phyloP scores from a whole-genome alignment of 1,140 invertebrate genomes.

The Drosophila serrata region DNA sequence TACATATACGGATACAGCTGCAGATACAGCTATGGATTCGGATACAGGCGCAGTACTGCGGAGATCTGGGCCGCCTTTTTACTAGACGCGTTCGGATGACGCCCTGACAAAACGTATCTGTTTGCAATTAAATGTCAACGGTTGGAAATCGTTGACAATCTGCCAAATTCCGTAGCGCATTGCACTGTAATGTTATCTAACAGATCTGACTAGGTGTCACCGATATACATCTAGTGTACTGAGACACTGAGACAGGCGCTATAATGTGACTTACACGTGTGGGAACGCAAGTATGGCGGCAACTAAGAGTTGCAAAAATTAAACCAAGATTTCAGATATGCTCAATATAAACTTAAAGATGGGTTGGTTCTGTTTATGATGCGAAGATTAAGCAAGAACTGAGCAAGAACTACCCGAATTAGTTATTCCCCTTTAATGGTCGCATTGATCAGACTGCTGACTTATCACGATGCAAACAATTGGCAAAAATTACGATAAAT shows the following conservation, averaged over 20 bases:
- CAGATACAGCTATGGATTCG: conserved; percentile 14
- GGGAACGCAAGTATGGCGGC: not conserved
- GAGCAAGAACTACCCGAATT: conserved; percentile 24
- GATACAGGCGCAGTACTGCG: conserved; percentile 7
- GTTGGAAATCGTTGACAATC: conserved; percentile 54
- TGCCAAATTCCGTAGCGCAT: conserved; percentile 47
- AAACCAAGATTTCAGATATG: not conserved
- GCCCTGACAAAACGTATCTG: conserved; percentile 76
- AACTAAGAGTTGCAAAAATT: not conserved
- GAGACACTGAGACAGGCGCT: conserved; percentile 2
- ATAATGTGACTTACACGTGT: conserved; percentile 1
- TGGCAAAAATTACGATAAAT: conserved; percentile 78
- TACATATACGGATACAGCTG: conserved; percentile 25
- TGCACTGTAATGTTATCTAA: conserved; percentile 46
- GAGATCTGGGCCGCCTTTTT: conserved; percentile 31
- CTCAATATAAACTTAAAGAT: no score
- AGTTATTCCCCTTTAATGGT: not conserved
- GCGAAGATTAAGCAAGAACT: not conserved
- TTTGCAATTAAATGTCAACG: conserved; percentile 80
- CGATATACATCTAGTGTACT: conserved; percentile 13
- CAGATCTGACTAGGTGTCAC: conserved; percentile 30
- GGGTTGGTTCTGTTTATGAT: not conserved
- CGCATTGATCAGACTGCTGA: conserved; percentile 37
- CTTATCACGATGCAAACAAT: conserved; percentile 66
- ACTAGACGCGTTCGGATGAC: conserved; percentile 56